Evolutionary conservation across 2,797 vertebrate genomes (phyloP).

Genomic region (Lepilemur septentrionalis): DNA sequence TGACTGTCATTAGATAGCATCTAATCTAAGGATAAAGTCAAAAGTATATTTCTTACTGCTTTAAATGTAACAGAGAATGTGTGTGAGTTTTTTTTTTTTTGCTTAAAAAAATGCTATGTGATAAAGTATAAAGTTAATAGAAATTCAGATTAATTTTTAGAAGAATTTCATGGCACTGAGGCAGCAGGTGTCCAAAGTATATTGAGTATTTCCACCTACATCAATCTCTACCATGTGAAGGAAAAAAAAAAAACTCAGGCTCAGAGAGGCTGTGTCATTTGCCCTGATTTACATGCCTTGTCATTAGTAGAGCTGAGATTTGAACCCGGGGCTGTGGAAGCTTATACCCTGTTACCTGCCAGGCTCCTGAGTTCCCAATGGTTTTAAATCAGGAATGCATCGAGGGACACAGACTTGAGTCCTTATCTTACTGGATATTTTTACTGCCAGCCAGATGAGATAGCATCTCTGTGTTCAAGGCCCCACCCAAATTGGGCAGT

Average conservation of each 20-base stretch:
- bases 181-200: not conserved
- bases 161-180: not conserved
- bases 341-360: not conserved
- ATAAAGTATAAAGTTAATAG: not conserved
- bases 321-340: not conserved
- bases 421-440: slow-evolving; percentile 55
- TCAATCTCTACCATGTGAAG: not conserved
- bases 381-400: slow-evolving; percentile 38
- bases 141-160: not conserved
- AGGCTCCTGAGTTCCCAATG: not conserved
- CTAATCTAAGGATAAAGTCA: not conserved
- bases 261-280: not conserved
- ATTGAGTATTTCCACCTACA: not conserved
- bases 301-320: not conserved
- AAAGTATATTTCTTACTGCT: not conserved
- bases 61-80: not conserved
- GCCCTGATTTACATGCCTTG: not conserved
- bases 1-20: not conserved
- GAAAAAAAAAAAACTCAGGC: not conserved
- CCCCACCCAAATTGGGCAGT: not conserved
- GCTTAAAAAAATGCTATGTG: not conserved
- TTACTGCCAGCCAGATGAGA: not conserved
- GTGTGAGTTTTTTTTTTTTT: not conserved
- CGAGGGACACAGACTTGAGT: not conserved
- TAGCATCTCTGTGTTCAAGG: not conserved